Evolutionary conservation across 2,888 invertebrate species (phyloP).

Genomic region (Pammene aurita): DNA sequence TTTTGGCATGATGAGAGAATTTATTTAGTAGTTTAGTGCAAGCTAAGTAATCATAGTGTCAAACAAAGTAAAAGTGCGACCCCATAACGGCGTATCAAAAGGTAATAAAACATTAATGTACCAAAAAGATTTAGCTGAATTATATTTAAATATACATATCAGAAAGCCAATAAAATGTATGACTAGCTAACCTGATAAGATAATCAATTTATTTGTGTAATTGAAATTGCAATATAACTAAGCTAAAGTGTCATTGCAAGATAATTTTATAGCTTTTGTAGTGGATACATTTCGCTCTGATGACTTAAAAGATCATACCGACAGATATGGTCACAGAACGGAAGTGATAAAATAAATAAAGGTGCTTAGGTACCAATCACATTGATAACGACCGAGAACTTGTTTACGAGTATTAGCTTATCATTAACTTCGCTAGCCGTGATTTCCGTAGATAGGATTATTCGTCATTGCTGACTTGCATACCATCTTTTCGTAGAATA

Average conservation of each 20-base stretch:
- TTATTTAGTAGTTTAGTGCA: too few species aligned
- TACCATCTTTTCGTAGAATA: conserved; percentile 1
- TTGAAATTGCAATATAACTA: background rate
- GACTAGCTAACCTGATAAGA: background rate
- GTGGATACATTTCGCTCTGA: conserved; percentile 26
- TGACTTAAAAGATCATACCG: conserved; percentile 54
- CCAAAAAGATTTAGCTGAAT: too few species aligned
- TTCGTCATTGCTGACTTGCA: conserved; percentile 41
- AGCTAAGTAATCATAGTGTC: too few species aligned
- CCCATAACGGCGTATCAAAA: too few species aligned
- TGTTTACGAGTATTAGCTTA: conserved; percentile 51
- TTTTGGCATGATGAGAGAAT: too few species aligned
- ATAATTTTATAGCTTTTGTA: background rate
- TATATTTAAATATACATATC: too few species aligned
- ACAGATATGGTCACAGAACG: conserved; percentile 53
- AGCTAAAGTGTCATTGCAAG: background rate
- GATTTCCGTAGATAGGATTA: conserved; percentile 58
- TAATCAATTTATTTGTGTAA: conserved; percentile 16
- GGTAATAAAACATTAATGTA: too few species aligned
- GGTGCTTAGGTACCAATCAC: conserved; percentile 46
- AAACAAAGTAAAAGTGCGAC: too few species aligned
- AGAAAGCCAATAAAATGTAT: too few species aligned
- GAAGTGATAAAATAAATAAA: conserved; percentile 58
- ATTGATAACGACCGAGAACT: conserved; percentile 58
- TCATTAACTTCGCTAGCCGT: conserved; percentile 55